These are phyloP conservation scores for Brotula barbata DNA, from an alignment of 2,797 vertebrate genomes.

Conservation along the genomic window DNA sequence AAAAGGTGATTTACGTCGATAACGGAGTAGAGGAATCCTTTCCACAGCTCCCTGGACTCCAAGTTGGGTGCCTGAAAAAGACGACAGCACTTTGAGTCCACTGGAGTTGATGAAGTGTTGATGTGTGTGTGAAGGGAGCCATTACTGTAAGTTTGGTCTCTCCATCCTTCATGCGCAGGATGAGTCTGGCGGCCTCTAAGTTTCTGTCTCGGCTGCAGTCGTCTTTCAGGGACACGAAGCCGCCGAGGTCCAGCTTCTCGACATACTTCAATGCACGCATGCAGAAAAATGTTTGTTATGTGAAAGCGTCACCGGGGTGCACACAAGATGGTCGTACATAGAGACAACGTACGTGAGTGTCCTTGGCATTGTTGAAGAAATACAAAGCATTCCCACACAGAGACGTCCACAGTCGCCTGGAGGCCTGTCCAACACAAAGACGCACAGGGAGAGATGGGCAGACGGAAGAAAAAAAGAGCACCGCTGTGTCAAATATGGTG, in stretches of 20 bases:
- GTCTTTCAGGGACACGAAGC: conserved; percentile 82
- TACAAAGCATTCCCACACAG: conserved; percentile 84
- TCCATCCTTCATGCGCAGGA: conserved; percentile 80
- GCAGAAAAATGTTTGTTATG: conserved; percentile 11
- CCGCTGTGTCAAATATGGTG: background rate
- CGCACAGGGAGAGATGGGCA: background rate
- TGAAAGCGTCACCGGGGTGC: background rate
- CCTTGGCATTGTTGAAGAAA: conserved; percentile 84
- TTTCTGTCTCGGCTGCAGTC: conserved; percentile 79
- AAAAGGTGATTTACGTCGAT: conserved; percentile 77
- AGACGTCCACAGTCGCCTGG: conserved; percentile 84
- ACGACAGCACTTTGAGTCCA: background rate
- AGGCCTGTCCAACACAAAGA: conserved; percentile 72
- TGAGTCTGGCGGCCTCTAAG: conserved; percentile 74
- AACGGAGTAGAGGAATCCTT: conserved; percentile 87
- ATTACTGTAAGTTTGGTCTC: conserved; percentile 86
- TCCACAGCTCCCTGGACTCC: conserved; percentile 89
- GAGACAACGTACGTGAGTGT: conserved; percentile 77
- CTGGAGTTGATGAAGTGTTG: background rate
- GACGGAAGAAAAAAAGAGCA: background rate
- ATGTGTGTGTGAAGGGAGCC: background rate
- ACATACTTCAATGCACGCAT: conserved; percentile 74
- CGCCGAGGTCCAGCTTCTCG: conserved; percentile 83
- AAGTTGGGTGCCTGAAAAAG: conserved; percentile 79
- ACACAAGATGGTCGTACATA: too few species aligned